Percentiles rank a stretch among this genome's conserved stretches.
phyloP scores from a whole-genome alignment of 1,140 invertebrate species.

The Solen grandis region DNA sequence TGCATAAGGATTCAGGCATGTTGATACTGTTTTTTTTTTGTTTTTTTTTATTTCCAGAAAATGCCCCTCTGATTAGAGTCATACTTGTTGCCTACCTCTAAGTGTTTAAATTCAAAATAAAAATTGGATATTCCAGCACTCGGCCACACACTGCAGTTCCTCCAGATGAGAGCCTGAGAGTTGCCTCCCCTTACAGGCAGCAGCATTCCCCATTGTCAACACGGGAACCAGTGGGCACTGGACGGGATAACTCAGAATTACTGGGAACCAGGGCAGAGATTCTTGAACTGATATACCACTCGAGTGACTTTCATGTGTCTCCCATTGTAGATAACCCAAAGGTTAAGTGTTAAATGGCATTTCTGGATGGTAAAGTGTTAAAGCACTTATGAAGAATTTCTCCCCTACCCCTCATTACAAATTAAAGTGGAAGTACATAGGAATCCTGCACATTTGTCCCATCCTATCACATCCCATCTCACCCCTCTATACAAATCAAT shows the following conservation, averaged over 20 bases:
- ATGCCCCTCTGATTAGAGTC: no score
- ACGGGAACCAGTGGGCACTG: constrained; percentile 64
- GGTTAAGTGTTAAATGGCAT: constrained; percentile 59
- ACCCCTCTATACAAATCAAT: no score
- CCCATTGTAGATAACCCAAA: constrained; percentile 79
- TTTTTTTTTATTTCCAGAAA: no score
- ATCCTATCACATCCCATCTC: no score
- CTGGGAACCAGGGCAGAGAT: constrained; percentile 63
- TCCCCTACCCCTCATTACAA: no score
- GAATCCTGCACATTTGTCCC: no score
- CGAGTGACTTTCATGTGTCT: constrained; percentile 76
- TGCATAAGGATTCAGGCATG: no score
- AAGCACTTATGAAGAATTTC: no score
- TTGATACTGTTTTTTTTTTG: no score
- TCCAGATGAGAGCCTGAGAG: constrained; percentile 71
- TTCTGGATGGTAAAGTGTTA: not conserved
- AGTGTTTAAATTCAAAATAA: no score
- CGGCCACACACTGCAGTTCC: constrained; percentile 76
- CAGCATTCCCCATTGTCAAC: constrained; percentile 70
- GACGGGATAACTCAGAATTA: constrained; percentile 59
- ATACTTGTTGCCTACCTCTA: no score
- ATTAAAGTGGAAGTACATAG: no score
- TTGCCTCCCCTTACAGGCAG: constrained; percentile 68
- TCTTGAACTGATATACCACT: constrained; percentile 75
- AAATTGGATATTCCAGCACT: constrained; percentile 68